Evolutionary conservation across 2,888 invertebrate species (phyloP).

Genomic region (Melinopterus prodromus): DNA sequence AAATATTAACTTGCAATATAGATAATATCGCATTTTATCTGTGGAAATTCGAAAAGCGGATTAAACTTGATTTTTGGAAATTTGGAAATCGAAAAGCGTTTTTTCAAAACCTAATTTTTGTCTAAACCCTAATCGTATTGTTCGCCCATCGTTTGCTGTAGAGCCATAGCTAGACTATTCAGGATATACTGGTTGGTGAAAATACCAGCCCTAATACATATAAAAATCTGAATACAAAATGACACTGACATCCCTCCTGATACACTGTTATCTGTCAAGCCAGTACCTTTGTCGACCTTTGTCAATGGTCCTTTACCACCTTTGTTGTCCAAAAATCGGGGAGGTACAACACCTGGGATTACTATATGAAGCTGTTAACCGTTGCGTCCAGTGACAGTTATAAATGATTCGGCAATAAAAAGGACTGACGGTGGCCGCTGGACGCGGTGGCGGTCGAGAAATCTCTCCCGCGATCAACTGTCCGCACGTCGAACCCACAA

Average conservation of each 20-base stretch:
- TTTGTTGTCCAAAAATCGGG: background rate
- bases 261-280: background rate
- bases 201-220: background rate
- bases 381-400: background rate
- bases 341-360: background rate
- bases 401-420: background rate
- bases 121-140: too few relatives aligned
- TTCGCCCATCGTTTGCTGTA: too few relatives aligned
- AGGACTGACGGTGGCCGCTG: background rate
- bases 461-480: background rate
- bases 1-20: too few relatives aligned
- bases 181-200: too few relatives aligned
- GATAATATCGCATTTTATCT: too few relatives aligned
- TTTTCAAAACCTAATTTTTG: too few relatives aligned
- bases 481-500: constrained; percentile 13
- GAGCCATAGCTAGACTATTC: too few relatives aligned
- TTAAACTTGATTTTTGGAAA: too few relatives aligned
- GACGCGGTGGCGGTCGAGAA: background rate
- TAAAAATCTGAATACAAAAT: background rate
- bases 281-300: background rate
- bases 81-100: too few relatives aligned
- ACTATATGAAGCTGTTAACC: background rate
- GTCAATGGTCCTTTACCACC: background rate
- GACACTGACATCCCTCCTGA: background rate
- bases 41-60: too few relatives aligned